Evolutionary conservation across 2,113 vertebrate species (phyloP).

Genomic region (Labrus mixtus): DNA sequence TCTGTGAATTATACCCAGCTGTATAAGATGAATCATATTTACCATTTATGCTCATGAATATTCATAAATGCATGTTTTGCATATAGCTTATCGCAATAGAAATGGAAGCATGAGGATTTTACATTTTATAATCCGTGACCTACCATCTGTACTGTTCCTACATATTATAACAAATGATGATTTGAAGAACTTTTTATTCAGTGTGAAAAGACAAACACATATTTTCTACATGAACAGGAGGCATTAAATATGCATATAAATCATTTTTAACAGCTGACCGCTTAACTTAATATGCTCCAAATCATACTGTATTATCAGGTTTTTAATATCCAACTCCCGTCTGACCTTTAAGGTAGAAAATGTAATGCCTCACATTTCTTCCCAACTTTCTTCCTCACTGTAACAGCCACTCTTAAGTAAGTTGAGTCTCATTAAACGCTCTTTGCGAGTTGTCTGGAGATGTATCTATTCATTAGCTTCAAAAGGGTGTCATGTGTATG

Average conservation of each 20-base stretch:
- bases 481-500: slow-evolving; percentile 89
- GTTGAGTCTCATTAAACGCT: slow-evolving; percentile 83
- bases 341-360: slow-evolving; percentile 58
- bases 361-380: slow-evolving; percentile 59
- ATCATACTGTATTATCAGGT: slow-evolving; percentile 51
- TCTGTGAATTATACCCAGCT: slow-evolving; percentile 73
- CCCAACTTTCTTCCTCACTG: slow-evolving; percentile 53
- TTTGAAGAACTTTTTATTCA: slow-evolving; percentile 56
- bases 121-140: slow-evolving; percentile 41
- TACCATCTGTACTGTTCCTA: slow-evolving; percentile 67
- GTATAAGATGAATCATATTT: slow-evolving; percentile 78
- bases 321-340: slow-evolving; percentile 42
- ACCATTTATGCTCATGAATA: slow-evolving; percentile 73
- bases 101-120: slow-evolving; percentile 33
- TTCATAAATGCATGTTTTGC: slow-evolving; percentile 70
- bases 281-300: slow-evolving; percentile 17
- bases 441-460: slow-evolving; percentile 87
- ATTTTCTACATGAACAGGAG: slow-evolving; percentile 23
- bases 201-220: slow-evolving; percentile 51
- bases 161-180: slow-evolving; percentile 32
- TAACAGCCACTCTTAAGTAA: slow-evolving; percentile 69
- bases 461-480: slow-evolving; percentile 90
- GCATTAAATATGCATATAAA: slow-evolving; percentile 32
- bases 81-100: slow-evolving; percentile 63
- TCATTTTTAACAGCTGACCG: too few species aligned